Conservation (phyloP, 2,113 vertebrate genomes). For the Rhinolophus ferrumequinum region DNA sequence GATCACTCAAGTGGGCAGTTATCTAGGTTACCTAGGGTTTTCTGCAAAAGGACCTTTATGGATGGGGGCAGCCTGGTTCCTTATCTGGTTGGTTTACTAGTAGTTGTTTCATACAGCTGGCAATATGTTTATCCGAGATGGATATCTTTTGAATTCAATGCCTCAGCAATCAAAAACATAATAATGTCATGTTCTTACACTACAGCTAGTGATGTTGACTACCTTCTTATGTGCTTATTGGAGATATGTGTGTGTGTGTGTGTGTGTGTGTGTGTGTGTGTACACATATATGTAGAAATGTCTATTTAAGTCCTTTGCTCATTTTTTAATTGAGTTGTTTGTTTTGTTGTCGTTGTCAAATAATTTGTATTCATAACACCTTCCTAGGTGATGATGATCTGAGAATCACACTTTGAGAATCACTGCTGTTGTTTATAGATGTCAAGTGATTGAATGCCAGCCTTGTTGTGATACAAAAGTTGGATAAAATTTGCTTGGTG, state of each 20-base stretch:
- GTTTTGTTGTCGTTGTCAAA: neutral
- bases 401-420: neutral
- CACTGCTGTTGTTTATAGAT: neutral
- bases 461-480: neutral
- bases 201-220: neutral
- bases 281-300: neutral
- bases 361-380: neutral
- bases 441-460: neutral
- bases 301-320: neutral
- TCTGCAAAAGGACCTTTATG: neutral
- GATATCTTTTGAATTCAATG: neutral
- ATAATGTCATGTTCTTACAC: neutral
- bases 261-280: too few species aligned
- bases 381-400: neutral
- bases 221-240: neutral
- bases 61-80: neutral
- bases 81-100: neutral
- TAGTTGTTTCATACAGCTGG: neutral
- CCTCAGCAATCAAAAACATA: neutral
- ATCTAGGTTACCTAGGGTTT: neutral
- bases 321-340: neutral
- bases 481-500: neutral
- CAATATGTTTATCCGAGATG: neutral
- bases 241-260: too few species aligned
- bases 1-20: neutral